phyloP scores from a whole-genome alignment of 2,113 vertebrate species.

The Dipodomys merriami region DNA sequence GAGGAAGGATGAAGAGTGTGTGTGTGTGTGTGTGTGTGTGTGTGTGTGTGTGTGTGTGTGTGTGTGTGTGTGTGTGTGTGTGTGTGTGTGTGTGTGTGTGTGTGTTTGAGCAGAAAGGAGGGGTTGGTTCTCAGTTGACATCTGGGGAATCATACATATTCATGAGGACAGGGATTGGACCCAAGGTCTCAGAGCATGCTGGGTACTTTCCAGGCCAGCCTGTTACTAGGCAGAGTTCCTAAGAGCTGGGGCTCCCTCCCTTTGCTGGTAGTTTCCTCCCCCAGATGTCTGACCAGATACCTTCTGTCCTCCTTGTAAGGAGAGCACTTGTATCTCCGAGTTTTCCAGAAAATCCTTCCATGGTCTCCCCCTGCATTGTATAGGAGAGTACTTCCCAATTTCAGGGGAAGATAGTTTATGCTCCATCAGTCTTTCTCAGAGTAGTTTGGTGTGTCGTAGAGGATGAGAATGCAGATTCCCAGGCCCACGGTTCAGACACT shows the following conservation, averaged over 20 bases:
- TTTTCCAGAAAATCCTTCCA: background rate
- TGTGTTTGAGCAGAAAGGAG: background rate
- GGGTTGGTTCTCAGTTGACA: background rate
- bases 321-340: background rate
- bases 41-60: too few species aligned
- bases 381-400: background rate
- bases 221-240: slow-evolving; percentile 58
- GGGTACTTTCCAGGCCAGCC: background rate
- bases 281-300: background rate
- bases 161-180: slow-evolving; percentile 21
- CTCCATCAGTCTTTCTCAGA: too few species aligned
- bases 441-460: too few species aligned
- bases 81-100: too few species aligned
- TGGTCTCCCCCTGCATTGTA: background rate
- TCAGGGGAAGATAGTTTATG: too few species aligned
- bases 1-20: background rate
- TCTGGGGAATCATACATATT: slow-evolving; percentile 48
- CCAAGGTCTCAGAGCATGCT: slow-evolving; percentile 38
- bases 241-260: background rate
- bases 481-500: too few species aligned
- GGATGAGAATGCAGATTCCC: too few species aligned
- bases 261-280: background rate
- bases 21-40: background rate
- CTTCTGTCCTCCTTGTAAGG: background rate
- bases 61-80: too few species aligned